Evolutionary conservation across 2,888 invertebrate species (phyloP).

Genomic region (Prosapia bicincta): DNA sequence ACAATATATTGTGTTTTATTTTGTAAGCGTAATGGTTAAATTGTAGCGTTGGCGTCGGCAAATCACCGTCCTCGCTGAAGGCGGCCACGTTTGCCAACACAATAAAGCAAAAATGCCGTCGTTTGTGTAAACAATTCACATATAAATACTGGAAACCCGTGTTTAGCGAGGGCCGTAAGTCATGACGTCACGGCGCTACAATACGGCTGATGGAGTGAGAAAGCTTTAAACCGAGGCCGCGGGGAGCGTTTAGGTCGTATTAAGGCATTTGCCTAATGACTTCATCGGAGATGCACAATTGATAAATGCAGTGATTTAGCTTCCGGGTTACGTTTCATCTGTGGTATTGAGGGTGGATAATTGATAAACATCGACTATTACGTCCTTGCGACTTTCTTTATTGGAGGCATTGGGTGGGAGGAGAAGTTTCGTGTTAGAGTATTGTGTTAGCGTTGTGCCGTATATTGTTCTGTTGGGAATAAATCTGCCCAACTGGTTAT

Average conservation of each 20-base stretch:
- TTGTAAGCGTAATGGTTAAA: too few species aligned
- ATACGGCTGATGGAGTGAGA: background rate
- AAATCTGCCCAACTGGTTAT: too few species aligned
- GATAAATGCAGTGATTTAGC: background rate
- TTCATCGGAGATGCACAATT: background rate
- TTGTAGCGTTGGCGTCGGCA: background rate
- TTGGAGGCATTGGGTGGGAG: too few species aligned
- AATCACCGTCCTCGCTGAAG: background rate
- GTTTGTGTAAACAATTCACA: background rate
- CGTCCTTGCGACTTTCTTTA: too few species aligned
- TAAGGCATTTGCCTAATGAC: background rate
- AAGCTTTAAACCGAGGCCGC: background rate
- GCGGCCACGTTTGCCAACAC: background rate
- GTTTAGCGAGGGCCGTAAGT: background rate
- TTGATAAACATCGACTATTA: background rate
- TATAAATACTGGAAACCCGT: background rate
- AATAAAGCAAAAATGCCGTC: background rate
- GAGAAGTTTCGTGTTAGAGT: too few species aligned
- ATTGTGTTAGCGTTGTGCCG: too few species aligned
- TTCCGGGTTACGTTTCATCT: background rate
- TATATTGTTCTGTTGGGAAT: too few species aligned
- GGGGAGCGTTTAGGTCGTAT: background rate
- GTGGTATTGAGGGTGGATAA: background rate
- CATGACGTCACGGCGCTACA: background rate
- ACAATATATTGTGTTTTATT: background rate